phyloP scores from a whole-genome alignment of 2,888 invertebrate genomes.

The Aspidiotus destructor region DNA sequence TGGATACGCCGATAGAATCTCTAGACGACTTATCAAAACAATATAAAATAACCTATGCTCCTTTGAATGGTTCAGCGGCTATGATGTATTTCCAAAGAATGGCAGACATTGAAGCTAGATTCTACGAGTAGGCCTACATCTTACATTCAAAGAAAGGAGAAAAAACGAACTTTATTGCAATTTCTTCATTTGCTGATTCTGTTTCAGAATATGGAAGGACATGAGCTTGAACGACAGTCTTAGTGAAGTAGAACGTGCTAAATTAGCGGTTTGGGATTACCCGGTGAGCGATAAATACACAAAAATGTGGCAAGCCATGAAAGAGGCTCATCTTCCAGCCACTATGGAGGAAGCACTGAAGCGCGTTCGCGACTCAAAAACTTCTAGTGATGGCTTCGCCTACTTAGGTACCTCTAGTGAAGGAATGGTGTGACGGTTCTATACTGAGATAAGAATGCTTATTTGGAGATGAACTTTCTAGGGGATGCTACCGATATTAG shows the following conservation, averaged over 20 bases:
- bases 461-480: constrained; percentile 37
- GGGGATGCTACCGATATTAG: constrained; percentile 89
- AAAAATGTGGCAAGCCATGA: constrained; percentile 97
- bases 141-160: neutral
- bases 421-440: neutral
- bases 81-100: constrained; percentile 93
- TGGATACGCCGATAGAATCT: constrained; percentile 86
- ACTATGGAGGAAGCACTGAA: constrained; percentile 68
- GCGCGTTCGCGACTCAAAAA: constrained; percentile 55
- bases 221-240: constrained; percentile 92
- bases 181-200: neutral
- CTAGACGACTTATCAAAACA: constrained; percentile 90
- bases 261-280: constrained; percentile 97
- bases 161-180: too few relatives aligned
- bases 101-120: constrained; percentile 87
- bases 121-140: constrained; percentile 86
- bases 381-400: constrained; percentile 77
- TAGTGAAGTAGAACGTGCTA: constrained; percentile 77
- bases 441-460: too few relatives aligned
- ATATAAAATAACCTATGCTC: constrained; percentile 93
- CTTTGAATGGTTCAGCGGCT: constrained; percentile 73
- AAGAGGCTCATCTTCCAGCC: constrained; percentile 68
- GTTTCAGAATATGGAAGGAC: constrained; percentile 86
- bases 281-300: constrained; percentile 97
- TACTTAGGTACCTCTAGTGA: constrained; percentile 55